Base-by-base conservation (phyloP, 2,888 invertebrate species). In the Frankliniella intonsa region DNA sequence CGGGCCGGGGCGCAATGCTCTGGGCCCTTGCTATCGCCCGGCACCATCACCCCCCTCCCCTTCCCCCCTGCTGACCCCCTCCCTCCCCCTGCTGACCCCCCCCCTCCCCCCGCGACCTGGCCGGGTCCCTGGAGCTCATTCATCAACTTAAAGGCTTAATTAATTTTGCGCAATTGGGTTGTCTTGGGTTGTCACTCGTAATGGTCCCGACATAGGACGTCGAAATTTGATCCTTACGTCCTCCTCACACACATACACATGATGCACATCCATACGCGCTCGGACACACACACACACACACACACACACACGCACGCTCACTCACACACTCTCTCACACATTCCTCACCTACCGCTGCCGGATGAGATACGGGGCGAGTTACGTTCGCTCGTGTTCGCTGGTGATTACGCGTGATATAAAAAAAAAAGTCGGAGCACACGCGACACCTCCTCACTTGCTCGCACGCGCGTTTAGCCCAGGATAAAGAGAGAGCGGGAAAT, bases 101-200 rank as follows among this genome's bases (percentile, higher is more conserved):
- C 38, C 3, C 2, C 38, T 38, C 3, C 38, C 38, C 38, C n/a
- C n/a, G n/a, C 38, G 38, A 38, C 38, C 38, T 38, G 38, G 38
- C 2, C 38, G 38, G 38, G 3, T 38, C 62, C 25, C 69, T 76
- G 25, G 69, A n/a, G 22, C 69, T 10, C 69, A 76, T 25, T 22
- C 69, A 76, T 76, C 69, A 76, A 22, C 69, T 22, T 76, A 76
- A 76, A 76, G 69, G 69, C 69, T 76, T 76, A 76, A 76, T 76
- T 76, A 76, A 76, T 76, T 76, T 25, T 76, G 69, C 69, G 69
- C 69, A 76, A 76, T 76, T 76, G 25, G 22, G 69, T 76, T 76
- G 69, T 76, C 69, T 76, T 25, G 25, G 22, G 69, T 76, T 76
- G 69, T 76, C 69, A 25, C 69, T 25, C 69, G 69, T 76, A 76